Percentiles rank a stretch among this genome's conserved stretches.
phyloP scores from a whole-genome alignment of 2,113 vertebrate species.

The Thinocorus orbignyianus region DNA sequence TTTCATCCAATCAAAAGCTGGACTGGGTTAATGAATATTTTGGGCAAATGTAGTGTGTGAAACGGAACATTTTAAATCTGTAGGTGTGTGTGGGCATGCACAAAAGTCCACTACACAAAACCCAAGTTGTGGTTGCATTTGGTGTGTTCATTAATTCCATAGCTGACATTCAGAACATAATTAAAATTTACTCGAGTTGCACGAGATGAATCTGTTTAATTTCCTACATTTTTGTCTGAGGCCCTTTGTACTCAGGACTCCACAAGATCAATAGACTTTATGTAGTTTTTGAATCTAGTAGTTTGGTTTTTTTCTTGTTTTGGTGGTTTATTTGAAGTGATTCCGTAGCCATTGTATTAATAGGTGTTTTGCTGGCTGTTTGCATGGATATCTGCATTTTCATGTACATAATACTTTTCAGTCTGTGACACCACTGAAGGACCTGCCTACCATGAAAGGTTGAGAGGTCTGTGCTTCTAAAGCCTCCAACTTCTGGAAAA shows the following conservation, averaged over 20 bases:
- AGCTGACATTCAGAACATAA: not conserved
- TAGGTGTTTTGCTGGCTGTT: not conserved
- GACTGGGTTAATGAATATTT: not conserved
- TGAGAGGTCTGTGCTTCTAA: not conserved
- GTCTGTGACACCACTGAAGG: not conserved
- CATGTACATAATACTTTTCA: not conserved
- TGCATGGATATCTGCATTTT: not conserved
- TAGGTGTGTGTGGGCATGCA: fast-evolving
- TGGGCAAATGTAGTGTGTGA: not conserved
- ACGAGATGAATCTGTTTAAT: not conserved
- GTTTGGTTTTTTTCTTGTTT: not conserved
- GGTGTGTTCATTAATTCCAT: not conserved
- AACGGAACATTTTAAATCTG: not conserved
- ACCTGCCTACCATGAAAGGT: not conserved
- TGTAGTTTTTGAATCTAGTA: not conserved
- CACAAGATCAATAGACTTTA: not conserved
- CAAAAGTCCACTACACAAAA: too few relatives aligned
- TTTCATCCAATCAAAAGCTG: not conserved
- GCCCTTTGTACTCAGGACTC: not conserved
- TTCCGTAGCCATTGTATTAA: not conserved
- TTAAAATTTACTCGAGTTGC: not conserved
- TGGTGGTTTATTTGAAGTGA: not conserved
- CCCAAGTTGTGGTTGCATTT: not conserved
- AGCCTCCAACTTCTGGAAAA: not conserved
- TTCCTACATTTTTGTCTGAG: not conserved